These are phyloP conservation scores for Erebia ligea DNA, from an alignment of 2,888 invertebrate species.

Conservation along the genomic window DNA sequence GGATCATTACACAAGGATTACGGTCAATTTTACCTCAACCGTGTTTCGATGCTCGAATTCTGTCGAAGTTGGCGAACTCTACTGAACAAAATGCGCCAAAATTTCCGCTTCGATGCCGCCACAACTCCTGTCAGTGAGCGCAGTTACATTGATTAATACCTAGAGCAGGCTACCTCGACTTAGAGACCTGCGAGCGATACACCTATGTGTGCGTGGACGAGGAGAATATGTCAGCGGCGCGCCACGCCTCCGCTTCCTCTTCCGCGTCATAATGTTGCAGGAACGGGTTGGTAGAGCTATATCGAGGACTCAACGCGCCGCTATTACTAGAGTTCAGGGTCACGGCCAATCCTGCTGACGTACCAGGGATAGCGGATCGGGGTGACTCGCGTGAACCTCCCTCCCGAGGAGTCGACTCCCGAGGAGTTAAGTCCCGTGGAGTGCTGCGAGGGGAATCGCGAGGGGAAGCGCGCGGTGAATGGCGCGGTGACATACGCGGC, in stretches of 20 bases:
- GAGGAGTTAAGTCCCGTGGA: conserved; percentile 49
- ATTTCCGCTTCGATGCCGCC: not conserved
- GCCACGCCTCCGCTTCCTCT: conserved; percentile 78
- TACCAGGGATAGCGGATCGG: conserved; percentile 79
- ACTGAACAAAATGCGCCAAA: too few relatives aligned
- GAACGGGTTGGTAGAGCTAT: conserved; percentile 84
- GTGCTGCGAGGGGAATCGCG: conserved; percentile 64
- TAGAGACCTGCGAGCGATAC: not conserved
- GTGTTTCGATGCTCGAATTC: too few relatives aligned
- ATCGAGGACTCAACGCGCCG: conserved; percentile 64
- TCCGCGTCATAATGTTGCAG: conserved; percentile 81
- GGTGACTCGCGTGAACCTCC: conserved; percentile 62
- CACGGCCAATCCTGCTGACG: conserved; percentile 85
- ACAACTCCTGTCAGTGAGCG: not conserved
- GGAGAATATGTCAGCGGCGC: conserved; percentile 75
- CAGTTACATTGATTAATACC: conserved; percentile 3
- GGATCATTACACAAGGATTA: too few relatives aligned
- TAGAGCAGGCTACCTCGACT: not conserved
- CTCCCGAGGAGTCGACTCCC: conserved; percentile 55
- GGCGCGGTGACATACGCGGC: conserved; percentile 72
- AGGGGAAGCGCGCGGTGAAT: conserved; percentile 69
- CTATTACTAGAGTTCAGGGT: conserved; percentile 74
- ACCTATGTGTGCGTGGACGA: conserved; percentile 66
- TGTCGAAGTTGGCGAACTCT: too few relatives aligned
- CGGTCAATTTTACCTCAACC: too few relatives aligned